Conservation (phyloP, 2,113 vertebrate genomes). For the Mesoclemmys tuberculata region DNA sequence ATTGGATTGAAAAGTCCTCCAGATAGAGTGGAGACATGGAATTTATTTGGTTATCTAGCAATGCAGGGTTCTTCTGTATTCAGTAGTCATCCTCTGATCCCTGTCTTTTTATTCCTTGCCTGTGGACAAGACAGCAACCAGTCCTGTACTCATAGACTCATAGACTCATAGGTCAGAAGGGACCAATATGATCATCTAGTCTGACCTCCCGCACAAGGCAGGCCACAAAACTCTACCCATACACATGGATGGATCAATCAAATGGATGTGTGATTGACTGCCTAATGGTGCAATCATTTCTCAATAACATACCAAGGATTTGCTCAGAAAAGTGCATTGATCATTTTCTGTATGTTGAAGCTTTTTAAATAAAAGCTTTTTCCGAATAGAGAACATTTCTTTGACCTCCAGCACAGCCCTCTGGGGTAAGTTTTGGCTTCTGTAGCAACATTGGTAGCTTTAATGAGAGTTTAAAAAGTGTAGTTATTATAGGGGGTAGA, state of each 20-base stretch:
- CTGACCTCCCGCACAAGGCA: too few species aligned
- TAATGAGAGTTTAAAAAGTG: constrained; percentile 57
- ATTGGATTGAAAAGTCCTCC: background rate
- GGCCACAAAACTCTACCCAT: too few species aligned
- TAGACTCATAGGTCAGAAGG: too few species aligned
- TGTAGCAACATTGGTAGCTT: constrained; percentile 33
- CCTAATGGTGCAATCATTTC: constrained; percentile 22
- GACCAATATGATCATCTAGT: too few species aligned
- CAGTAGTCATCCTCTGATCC: background rate
- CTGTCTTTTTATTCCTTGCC: background rate
- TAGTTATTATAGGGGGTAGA: constrained; percentile 37
- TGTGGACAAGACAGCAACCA: background rate
- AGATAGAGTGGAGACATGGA: background rate
- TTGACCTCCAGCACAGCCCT: constrained; percentile 3
- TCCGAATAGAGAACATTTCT: constrained; percentile 43
- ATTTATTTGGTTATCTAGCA: background rate
- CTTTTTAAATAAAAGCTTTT: constrained; percentile 51
- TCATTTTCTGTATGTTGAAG: constrained; percentile 41
- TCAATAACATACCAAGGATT: background rate
- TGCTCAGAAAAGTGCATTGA: constrained; percentile 54
- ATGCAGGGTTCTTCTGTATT: background rate
- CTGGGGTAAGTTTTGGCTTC: constrained; percentile 32
- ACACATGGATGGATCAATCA: too few species aligned
- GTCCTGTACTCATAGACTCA: constrained; percentile 4
- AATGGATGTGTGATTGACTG: background rate